These are phyloP conservation scores for Cheilosia impressa DNA, from an alignment of 2,888 invertebrate genomes.

Conservation along the genomic window DNA sequence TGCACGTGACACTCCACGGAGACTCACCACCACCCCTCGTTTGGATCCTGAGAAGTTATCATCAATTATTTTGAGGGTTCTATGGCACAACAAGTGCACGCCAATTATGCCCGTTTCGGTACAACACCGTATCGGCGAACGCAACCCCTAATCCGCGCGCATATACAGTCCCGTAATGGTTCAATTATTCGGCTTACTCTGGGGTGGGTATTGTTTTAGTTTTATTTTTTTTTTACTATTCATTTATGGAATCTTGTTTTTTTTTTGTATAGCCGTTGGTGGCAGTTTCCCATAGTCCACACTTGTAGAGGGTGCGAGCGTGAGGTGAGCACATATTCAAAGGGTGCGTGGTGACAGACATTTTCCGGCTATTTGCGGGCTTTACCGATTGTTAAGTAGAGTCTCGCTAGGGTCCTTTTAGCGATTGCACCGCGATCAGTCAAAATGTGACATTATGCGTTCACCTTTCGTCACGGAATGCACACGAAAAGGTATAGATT, in stretches of 20 bases:
- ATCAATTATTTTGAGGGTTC: constrained; percentile 10
- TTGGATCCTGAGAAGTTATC: neutral
- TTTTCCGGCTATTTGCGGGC: constrained; percentile 19
- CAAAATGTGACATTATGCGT: neutral
- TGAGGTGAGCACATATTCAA: neutral
- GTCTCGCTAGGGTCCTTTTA: constrained; percentile 2
- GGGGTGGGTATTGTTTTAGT: constrained; percentile 26
- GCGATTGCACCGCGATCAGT: constrained; percentile 2
- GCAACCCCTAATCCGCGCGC: constrained; percentile 28
- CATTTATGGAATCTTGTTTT: constrained; percentile 15
- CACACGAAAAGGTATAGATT: neutral
- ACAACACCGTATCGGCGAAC: constrained; percentile 26
- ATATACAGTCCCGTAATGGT: constrained; percentile 16
- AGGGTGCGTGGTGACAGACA: constrained; percentile 22
- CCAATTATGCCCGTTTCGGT: constrained; percentile 30
- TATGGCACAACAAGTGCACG: constrained; percentile 43
- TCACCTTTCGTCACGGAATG: constrained; percentile 8
- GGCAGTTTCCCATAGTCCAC: constrained; percentile 1
- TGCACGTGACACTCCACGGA: constrained; percentile 8
- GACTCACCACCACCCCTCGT: neutral
- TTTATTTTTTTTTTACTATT: constrained; percentile 7
- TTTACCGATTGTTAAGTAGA: neutral
- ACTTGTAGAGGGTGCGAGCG: neutral
- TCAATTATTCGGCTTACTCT: constrained; percentile 10
- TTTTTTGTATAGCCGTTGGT: neutral